Percentiles rank a stretch among this genome's conserved stretches.
These are phyloP conservation scores for Micropterix aruncella DNA, from an alignment of 2,888 invertebrate species.

Conservation along the genomic window DNA sequence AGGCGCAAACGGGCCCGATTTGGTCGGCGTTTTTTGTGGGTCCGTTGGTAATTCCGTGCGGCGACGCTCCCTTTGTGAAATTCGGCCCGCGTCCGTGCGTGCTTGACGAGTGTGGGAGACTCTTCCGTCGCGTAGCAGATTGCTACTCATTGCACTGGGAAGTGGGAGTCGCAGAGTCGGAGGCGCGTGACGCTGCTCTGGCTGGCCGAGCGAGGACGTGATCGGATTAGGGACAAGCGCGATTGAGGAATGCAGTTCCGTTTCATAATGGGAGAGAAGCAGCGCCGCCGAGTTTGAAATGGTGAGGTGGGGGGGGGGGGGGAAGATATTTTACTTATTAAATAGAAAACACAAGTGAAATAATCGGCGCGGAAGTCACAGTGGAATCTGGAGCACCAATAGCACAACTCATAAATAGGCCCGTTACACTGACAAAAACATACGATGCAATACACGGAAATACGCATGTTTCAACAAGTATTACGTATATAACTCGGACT, in stretches of 20 bases:
- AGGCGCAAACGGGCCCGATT: too few relatives aligned
- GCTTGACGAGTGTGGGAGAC: background rate
- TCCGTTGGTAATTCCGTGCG: background rate
- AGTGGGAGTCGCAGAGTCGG: conserved; percentile 9
- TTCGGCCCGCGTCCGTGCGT: background rate
- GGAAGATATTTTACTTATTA: too few relatives aligned
- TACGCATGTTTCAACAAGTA: too few relatives aligned
- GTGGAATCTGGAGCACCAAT: too few relatives aligned
- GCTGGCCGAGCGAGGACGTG: conserved; percentile 21
- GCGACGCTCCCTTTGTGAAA: background rate
- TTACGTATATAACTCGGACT: too few relatives aligned
- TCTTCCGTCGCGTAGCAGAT: background rate
- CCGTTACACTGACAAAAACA: too few relatives aligned
- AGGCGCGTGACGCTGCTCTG: conserved; percentile 16
- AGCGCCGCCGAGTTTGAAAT: background rate
- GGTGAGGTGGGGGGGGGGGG: background rate
- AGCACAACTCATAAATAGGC: too few relatives aligned
- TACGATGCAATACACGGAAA: too few relatives aligned
- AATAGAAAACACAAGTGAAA: too few relatives aligned
- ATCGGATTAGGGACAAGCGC: conserved; percentile 14
- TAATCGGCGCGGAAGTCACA: too few relatives aligned
- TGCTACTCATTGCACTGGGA: too few relatives aligned
- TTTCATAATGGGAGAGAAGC: background rate
- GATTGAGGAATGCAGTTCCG: background rate
- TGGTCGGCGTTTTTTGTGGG: background rate